Base-by-base conservation (phyloP, 1,140 invertebrate species). In the Trialeurodes vaporariorum region DNA sequence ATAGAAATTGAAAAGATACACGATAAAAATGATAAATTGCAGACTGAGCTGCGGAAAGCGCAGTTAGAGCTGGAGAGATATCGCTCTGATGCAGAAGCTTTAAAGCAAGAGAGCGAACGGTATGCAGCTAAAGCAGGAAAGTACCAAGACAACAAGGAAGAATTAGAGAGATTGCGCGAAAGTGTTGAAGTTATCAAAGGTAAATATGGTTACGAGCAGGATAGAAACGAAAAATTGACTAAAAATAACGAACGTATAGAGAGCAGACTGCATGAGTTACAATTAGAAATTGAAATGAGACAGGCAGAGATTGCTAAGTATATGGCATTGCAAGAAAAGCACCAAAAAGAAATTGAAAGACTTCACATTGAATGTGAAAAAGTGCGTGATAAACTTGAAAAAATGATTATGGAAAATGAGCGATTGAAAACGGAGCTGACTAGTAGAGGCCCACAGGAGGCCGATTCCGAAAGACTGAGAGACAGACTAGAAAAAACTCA, bases 1-100 rank as follows among this genome's bases (percentile, higher is more conserved):
- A 83, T 92, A 25, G 93, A 95, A 77, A 80, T 93, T 17, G 93
- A 95, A 75, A 94, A 93, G 76, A 87, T 93, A 81, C 90, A 92
- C 71, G 93, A 94, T 72, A 92, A 93, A 73, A 88, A 93, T 72
- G 92, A 95, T 70, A 88, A 92, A 75, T 84, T 87, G 63, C 89
- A 92, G 71, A 80, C 85, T 2, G 93, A 96, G 72, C 81, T 93
- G 64, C 81, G 92, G 66, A 89, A 91, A 78, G 83, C 90, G 2
- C 89, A 93, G 74, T 83, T 83, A 1, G 91, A 93, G 71, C 79
- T 86, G 12, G 88, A 90, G 59, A 85, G 85, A 76, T 79, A 84
- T 65, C 40, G 84, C 71, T 78, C 79, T 70, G 90, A 87, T 74
- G 89, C 83, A 26, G 91, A 85, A 73, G 86, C 83, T 71, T 80